Conservation (phyloP, 1,140 invertebrate genomes). For the Neomicropteryx cornuta region DNA sequence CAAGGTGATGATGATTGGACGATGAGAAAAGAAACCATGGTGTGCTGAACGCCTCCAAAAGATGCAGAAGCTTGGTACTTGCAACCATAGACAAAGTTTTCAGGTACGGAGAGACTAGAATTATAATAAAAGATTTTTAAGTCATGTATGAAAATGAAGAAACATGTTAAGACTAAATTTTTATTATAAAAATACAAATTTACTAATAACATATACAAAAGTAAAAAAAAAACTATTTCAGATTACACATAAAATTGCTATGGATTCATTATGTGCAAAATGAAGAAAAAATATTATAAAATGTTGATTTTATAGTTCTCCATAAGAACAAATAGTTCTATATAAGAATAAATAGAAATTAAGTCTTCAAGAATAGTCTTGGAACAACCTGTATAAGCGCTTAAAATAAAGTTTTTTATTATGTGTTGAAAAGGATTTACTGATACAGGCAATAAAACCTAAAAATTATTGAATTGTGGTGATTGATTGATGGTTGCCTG, state of each 20-base stretch:
- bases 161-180: background rate
- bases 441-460: too few species aligned
- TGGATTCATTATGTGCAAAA: too few species aligned
- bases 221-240: slow-evolving; percentile 4
- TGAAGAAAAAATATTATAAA: too few species aligned
- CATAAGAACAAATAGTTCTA: too few species aligned
- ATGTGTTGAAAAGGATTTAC: too few species aligned
- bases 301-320: too few species aligned
- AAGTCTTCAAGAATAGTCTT: too few species aligned
- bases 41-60: slow-evolving; percentile 96
- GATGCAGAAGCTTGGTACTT: slow-evolving; percentile 92
- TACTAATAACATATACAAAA: background rate
- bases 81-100: slow-evolving; percentile 99
- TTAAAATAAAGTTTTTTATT: too few species aligned
- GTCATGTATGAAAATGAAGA: background rate
- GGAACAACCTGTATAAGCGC: too few species aligned
- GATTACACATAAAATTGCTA: slow-evolving; percentile 1
- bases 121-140: slow-evolving; percentile 9
- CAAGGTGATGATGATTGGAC: slow-evolving; percentile 93
- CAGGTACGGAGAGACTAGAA: slow-evolving; percentile 92
- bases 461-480: too few species aligned
- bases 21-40: slow-evolving; percentile 98
- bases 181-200: background rate
- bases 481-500: too few species aligned
- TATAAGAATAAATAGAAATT: too few species aligned